phyloP scores from a whole-genome alignment of 2,888 invertebrate genomes.

The Punctoribates punctum region DNA sequence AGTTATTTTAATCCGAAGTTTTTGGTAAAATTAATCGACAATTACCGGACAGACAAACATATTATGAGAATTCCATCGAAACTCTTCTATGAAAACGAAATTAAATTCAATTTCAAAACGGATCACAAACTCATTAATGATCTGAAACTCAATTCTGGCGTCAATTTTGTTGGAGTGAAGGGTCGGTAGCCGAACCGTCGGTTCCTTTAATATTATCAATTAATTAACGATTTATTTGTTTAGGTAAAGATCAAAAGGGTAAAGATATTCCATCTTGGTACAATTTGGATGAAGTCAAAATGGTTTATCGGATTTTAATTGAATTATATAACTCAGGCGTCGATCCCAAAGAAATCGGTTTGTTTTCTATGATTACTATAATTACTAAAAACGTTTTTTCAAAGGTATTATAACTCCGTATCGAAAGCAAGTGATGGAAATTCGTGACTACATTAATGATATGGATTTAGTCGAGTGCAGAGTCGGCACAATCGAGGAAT shows the following conservation, averaged over 20 bases:
- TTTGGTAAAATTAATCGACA: conserved; percentile 76
- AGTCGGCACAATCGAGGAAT: conserved; percentile 78
- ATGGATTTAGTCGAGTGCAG: conserved; percentile 58
- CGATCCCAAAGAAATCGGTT: conserved; percentile 65
- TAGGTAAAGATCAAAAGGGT: conserved; percentile 60
- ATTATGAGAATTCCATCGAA: conserved; percentile 71
- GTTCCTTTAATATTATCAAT: no score
- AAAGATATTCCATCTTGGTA: conserved; percentile 80
- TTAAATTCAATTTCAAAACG: conserved; percentile 64
- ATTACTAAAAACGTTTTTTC: no score
- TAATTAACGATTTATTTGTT: no score
- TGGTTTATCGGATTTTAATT: conserved; percentile 64
- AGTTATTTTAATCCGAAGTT: conserved; percentile 67
- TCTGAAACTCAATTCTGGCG: conserved; percentile 50
- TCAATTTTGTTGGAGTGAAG: conserved; percentile 56
- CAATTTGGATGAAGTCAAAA: conserved; percentile 75
- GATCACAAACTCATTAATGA: conserved; percentile 49
- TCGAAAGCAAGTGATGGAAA: conserved; percentile 72
- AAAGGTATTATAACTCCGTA: conserved; percentile 84
- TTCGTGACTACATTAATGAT: conserved; percentile 59
- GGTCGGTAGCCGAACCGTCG: conserved; percentile 54
- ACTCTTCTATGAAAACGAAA: conserved; percentile 77
- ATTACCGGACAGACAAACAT: conserved; percentile 76
- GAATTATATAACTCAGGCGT: conserved; percentile 62
- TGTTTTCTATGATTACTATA: neutral